phyloP scores from a whole-genome alignment of 1,140 invertebrate genomes.

The Eriocheir sinensis region DNA sequence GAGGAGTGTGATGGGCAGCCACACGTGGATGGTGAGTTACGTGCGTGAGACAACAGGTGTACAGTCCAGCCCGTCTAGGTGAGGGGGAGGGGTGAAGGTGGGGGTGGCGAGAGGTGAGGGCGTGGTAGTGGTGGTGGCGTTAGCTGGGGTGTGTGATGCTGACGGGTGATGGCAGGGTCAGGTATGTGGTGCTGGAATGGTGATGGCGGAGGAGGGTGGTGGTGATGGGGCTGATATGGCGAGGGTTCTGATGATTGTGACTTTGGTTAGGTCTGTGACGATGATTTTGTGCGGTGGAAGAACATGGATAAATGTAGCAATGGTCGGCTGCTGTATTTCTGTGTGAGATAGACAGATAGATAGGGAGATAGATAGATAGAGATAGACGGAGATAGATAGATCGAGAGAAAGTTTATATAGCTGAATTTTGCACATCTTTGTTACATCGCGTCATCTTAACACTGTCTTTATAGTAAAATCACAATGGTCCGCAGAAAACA shows the following conservation, averaged over 20 bases:
- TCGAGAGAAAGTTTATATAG: conserved; percentile 32
- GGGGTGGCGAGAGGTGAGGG: too few relatives aligned
- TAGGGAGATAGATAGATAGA: neutral
- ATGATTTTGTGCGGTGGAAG: neutral
- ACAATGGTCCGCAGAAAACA: conserved; percentile 34
- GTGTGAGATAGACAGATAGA: neutral
- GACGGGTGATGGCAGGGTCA: neutral
- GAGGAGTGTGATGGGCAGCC: neutral
- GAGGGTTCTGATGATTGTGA: neutral
- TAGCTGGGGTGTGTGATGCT: neutral
- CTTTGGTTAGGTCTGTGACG: neutral
- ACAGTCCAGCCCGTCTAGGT: neutral
- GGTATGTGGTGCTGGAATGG: neutral
- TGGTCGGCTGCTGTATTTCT: neutral
- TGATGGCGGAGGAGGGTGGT: neutral
- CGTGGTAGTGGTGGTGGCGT: neutral
- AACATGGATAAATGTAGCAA: neutral
- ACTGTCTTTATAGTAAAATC: conserved; percentile 53
- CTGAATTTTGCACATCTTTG: conserved; percentile 42
- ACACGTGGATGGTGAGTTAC: neutral
- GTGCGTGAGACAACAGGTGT: neutral
- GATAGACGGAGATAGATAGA: conserved; percentile 18
- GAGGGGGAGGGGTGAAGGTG: conserved; percentile 1
- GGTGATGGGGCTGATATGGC: neutral
- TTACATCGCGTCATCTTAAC: conserved; percentile 35